These are phyloP conservation scores for Misgurnus mizolepis DNA, from an alignment of 2,113 vertebrate species.

Conservation along the genomic window DNA sequence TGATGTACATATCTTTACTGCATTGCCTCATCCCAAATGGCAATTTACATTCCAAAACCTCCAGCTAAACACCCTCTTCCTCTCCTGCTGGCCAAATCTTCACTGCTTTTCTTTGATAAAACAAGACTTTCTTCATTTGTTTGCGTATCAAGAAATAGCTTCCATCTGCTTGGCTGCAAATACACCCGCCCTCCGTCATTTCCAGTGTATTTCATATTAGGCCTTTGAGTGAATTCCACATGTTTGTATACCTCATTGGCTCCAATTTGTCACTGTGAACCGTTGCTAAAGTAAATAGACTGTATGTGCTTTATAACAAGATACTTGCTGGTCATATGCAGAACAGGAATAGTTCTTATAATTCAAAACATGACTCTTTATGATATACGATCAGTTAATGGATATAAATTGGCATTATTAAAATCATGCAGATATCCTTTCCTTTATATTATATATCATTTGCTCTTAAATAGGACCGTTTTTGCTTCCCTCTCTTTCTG, in stretches of 20 bases:
- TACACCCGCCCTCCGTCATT: background rate
- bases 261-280: conserved; percentile 21
- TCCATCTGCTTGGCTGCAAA: conserved; percentile 49
- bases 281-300: background rate
- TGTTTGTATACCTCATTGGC: conserved; percentile 39
- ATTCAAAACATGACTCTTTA: background rate
- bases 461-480: background rate
- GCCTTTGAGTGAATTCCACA: conserved; percentile 18
- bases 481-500: background rate
- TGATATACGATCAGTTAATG: background rate
- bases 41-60: background rate
- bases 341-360: background rate
- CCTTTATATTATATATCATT: background rate
- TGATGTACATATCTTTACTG: background rate
- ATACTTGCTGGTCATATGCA: background rate
- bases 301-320: background rate
- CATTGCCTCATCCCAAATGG: background rate
- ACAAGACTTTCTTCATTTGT: conserved; percentile 43
- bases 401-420: background rate
- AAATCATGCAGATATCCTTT: background rate
- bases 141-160: conserved; percentile 52
- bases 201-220: conserved; percentile 30
- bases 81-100: conserved; percentile 21
- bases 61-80: conserved; percentile 44
- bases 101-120: conserved; percentile 38